These are phyloP conservation scores for Meliscaeva auricollis DNA, from an alignment of 2,888 invertebrate species.

Conservation along the genomic window DNA sequence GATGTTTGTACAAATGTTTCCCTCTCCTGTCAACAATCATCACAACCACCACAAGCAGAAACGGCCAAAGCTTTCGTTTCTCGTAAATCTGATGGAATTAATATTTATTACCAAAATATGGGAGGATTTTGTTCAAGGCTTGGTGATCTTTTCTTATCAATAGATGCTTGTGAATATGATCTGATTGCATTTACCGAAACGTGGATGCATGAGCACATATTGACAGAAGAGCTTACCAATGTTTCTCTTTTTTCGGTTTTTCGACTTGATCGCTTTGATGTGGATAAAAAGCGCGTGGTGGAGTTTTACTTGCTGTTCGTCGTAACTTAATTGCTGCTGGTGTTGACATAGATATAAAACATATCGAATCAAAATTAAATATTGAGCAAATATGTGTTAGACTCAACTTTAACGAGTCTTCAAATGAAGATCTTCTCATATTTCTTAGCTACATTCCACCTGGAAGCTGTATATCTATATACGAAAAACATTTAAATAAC, in stretches of 20 bases:
- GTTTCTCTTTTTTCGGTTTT: not conserved
- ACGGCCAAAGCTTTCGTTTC: too few relatives aligned
- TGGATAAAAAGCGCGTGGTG: not conserved
- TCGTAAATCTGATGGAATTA: too few relatives aligned
- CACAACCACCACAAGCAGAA: too few relatives aligned
- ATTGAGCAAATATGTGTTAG: not conserved
- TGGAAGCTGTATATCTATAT: not conserved
- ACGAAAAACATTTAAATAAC: not conserved
- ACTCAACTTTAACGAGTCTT: not conserved
- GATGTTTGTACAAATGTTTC: too few relatives aligned
- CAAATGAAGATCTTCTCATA: not conserved
- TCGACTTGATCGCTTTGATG: not conserved
- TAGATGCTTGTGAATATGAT: not conserved
- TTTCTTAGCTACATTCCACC: slow-evolving; percentile 6
- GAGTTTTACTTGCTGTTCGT: not conserved
- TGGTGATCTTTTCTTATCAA: not conserved
- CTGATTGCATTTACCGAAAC: not conserved
- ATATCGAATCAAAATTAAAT: not conserved
- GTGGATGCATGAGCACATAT: not conserved
- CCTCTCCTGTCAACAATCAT: too few relatives aligned
- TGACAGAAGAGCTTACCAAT: not conserved
- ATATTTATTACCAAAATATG: too few relatives aligned
- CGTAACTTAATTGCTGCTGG: not conserved
- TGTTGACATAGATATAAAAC: not conserved
- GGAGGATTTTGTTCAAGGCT: too few relatives aligned